phyloP scores from a whole-genome alignment of 2,888 invertebrate species.

The Actias luna region DNA sequence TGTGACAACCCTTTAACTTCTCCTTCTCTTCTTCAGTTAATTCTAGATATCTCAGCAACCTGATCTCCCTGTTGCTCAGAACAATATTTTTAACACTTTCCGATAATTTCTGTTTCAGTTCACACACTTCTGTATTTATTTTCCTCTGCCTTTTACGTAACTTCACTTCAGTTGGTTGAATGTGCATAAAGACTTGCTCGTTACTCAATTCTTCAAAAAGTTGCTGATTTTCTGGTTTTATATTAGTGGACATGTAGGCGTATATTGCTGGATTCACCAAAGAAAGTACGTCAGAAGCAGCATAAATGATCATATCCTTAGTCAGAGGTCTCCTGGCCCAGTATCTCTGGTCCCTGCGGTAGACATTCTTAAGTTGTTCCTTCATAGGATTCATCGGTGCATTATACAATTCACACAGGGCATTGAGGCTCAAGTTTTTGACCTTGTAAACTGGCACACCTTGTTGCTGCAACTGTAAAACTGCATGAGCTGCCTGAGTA shows the following conservation, averaged over 20 bases:
- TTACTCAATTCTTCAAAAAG: slow-evolving; percentile 92
- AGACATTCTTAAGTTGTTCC: slow-evolving; percentile 93
- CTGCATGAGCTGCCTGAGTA: slow-evolving; percentile 96
- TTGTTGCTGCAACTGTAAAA: slow-evolving; percentile 94
- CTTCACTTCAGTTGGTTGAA: slow-evolving; percentile 92
- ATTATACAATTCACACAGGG: slow-evolving; percentile 93
- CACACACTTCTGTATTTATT: slow-evolving; percentile 94
- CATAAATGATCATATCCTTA: slow-evolving; percentile 95
- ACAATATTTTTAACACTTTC: slow-evolving; percentile 93
- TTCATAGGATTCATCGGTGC: slow-evolving; percentile 95
- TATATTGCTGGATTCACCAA: slow-evolving; percentile 93
- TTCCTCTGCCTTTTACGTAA: slow-evolving; percentile 93
- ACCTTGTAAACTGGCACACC: slow-evolving; percentile 96
- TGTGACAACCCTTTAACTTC: slow-evolving; percentile 93
- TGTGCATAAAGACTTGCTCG: slow-evolving; percentile 93
- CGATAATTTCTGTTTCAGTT: slow-evolving; percentile 90
- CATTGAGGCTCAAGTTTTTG: slow-evolving; percentile 95
- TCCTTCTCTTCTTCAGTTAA: slow-evolving; percentile 96
- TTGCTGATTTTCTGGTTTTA: slow-evolving; percentile 86
- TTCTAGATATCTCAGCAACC: slow-evolving; percentile 93
- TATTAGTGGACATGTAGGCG: slow-evolving; percentile 84
- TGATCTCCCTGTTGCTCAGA: slow-evolving; percentile 94
- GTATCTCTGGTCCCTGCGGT: slow-evolving; percentile 91
- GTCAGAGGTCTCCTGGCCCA: slow-evolving; percentile 95
- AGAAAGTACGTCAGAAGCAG: slow-evolving; percentile 93